Conservation (phyloP, 2,888 invertebrate genomes). For the Parelbella ahira region DNA sequence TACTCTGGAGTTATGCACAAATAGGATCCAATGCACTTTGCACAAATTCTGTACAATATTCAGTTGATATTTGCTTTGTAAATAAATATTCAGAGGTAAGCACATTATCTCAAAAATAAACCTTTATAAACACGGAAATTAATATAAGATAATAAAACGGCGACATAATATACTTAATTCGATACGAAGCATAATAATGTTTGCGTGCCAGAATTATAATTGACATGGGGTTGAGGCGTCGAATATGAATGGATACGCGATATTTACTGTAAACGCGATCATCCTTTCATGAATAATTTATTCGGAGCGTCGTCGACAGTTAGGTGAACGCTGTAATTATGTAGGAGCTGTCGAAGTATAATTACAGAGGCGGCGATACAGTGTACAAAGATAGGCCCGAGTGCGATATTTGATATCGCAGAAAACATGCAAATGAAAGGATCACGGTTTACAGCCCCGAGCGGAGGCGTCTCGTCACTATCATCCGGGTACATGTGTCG, state of each 20-base stretch:
- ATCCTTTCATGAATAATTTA: conserved; percentile 62
- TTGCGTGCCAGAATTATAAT: conserved; percentile 20
- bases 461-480: conserved; percentile 10
- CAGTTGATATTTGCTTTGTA: too few species aligned
- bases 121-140: too few species aligned
- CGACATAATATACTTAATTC: conserved; percentile 14
- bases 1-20: too few species aligned
- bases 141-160: conserved; percentile 12
- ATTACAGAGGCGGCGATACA: conserved; percentile 46
- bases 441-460: conserved; percentile 28
- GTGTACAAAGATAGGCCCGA: conserved; percentile 27
- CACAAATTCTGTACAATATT: too few species aligned
- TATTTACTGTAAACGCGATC: conserved; percentile 53
- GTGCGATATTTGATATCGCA: conserved; percentile 58
- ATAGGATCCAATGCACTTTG: too few species aligned
- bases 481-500: conserved; percentile 12
- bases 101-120: too few species aligned
- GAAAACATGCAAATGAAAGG: conserved; percentile 73
- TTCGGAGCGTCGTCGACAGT: conserved; percentile 43
- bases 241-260: conserved; percentile 46
- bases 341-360: conserved; percentile 51
- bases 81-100: too few species aligned
- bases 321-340: conserved; percentile 49
- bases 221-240: conserved; percentile 28
- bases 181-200: conserved; percentile 20